phyloP scores from a whole-genome alignment of 53 echinoderm and acorn worm species.

The Holothuria scabra region DNA sequence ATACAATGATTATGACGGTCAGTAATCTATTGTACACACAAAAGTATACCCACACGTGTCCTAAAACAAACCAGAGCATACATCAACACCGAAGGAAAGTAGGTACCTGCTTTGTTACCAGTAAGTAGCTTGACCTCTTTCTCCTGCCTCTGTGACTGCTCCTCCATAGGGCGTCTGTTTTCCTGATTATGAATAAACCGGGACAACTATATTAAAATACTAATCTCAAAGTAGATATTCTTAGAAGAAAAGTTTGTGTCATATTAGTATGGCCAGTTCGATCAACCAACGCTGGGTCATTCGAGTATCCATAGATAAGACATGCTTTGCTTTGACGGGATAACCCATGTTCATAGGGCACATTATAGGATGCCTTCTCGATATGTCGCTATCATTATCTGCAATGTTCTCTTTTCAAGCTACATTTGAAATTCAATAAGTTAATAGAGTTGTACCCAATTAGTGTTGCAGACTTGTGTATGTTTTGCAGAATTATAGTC shows the following conservation, averaged over 20 bases:
- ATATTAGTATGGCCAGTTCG: too few relatives aligned
- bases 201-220: constrained; percentile 13
- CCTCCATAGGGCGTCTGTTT: neutral
- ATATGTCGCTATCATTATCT: too few relatives aligned
- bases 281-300: too few relatives aligned
- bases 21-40: constrained; percentile 1
- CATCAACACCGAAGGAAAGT: constrained; percentile 19
- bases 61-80: constrained; percentile 22
- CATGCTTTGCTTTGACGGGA: neutral
- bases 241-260: too few relatives aligned
- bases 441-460: too few relatives aligned
- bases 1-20: constrained; percentile 9
- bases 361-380: neutral
- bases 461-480: too few relatives aligned
- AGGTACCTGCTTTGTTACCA: constrained; percentile 33
- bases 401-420: too few relatives aligned
- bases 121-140: constrained; percentile 10
- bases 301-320: neutral
- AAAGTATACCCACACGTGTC: neutral
- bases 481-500: too few relatives aligned
- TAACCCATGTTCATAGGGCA: neutral
- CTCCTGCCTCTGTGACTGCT: constrained; percentile 1
- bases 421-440: too few relatives aligned
- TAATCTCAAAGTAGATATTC: constrained; percentile 4
- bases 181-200: neutral